Evolutionary conservation across 2,113 vertebrate species (phyloP).

Genomic region (Sinocyclocheilus anshuiensis): DNA sequence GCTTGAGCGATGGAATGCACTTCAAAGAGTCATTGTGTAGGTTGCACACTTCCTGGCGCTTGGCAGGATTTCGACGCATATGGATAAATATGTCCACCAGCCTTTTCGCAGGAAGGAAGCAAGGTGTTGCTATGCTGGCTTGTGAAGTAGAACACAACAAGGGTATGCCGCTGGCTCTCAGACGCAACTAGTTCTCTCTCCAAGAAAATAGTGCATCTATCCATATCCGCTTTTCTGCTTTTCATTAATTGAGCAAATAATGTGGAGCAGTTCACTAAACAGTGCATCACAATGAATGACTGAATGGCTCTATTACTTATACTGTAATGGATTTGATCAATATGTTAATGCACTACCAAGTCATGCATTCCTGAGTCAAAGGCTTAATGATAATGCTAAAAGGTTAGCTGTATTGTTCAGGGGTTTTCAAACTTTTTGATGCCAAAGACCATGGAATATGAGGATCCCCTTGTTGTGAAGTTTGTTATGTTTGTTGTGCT

Average conservation of each 20-base stretch:
- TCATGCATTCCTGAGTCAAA: background rate
- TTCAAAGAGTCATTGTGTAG: constrained; percentile 44
- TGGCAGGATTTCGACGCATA: constrained; percentile 22
- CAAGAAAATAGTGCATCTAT: background rate
- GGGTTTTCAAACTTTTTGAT: background rate
- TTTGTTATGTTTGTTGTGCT: too few species aligned
- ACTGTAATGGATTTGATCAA: background rate
- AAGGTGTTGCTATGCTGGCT: background rate
- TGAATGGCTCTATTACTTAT: background rate
- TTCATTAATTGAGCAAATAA: background rate
- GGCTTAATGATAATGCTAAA: background rate
- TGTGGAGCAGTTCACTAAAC: background rate
- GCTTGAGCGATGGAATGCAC: constrained; percentile 63
- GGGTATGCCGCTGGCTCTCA: background rate
- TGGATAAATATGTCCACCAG: constrained; percentile 17
- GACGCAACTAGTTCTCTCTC: background rate
- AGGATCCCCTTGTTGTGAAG: background rate
- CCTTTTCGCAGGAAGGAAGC: constrained; percentile 20
- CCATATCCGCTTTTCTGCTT: background rate
- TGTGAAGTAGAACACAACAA: constrained; percentile 1
- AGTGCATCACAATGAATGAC: background rate
- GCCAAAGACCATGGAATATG: background rate
- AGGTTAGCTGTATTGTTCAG: background rate
- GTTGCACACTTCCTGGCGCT: constrained; percentile 39
- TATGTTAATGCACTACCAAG: background rate